Evolutionary conservation across 2,888 invertebrate genomes (phyloP), one percentile per base, ranked within the genome.

Genomic region (Sicus ferrugineus): DNA sequence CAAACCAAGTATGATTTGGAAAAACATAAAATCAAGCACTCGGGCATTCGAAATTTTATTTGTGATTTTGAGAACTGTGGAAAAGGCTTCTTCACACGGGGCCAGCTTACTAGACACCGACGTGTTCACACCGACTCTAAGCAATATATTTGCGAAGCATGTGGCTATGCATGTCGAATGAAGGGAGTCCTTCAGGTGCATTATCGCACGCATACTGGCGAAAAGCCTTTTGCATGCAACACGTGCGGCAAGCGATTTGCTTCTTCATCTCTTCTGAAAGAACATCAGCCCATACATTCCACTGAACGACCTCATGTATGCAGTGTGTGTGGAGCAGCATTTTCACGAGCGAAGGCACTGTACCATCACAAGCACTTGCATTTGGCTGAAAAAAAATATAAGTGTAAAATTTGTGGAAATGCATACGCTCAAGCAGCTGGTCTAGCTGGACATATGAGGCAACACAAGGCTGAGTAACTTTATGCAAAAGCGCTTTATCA

Each of bases 391-490:
- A 80, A 80, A 58, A 75, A 76, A 19, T 77, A 85, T 78, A 73
- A 80, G 74, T 77, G 78, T 70, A 76, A 77, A 68, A 70, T 78
- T 23, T 81, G 81, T 52, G 66, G 68, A 23, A 80, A 80, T 72
- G 73, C 75, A 2, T 81, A 79, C 54, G 77, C 78, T 3, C 81
- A 81, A 71, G 75, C 76, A 56, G 77, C 80, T 5, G 84, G 84
- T 0, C 74, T 80, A 2, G 77, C 77, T 6, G 77, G 76, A 4
- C 81, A 81, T 69, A 76, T 76, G 76, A 75, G 75, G 46, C 71
- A 75, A 59, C 76, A 76, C 58, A 72, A 71, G n/a, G n/a, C n/a
- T n/a, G n/a, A n/a, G n/a, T n/a, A n/a, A n/a, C n/a, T n/a, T n/a
- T n/a, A n/a, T n/a, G n/a, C n/a, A n/a, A n/a, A n/a, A n/a, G n/a